Evolutionary conservation across 2,888 invertebrate species (phyloP).

Genomic region (Ophioninae sp.): DNA sequence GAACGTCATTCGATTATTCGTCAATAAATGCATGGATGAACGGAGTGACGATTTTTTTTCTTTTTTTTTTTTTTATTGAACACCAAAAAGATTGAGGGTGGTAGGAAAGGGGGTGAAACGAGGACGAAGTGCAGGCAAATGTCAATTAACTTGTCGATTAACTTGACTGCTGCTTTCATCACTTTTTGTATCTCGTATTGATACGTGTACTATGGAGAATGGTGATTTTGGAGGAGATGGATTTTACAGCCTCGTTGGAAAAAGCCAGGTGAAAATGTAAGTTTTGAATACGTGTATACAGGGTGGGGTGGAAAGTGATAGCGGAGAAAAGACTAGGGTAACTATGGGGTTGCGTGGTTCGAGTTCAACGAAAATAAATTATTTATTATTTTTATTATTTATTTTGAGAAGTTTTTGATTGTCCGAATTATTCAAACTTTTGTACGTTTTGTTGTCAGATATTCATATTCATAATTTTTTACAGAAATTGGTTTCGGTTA

Average conservation of each 20-base stretch:
- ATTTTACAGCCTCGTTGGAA: background rate
- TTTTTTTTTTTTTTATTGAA: background rate
- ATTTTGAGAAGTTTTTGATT: too few relatives aligned
- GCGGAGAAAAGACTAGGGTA: too few relatives aligned
- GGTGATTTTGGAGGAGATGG: background rate
- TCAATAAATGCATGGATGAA: background rate
- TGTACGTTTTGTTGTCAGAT: too few relatives aligned
- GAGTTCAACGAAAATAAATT: too few relatives aligned
- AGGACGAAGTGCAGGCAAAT: background rate
- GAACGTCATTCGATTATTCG: constrained; percentile 4
- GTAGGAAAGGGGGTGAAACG: background rate
- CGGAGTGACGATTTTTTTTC: background rate
- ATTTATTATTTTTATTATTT: too few relatives aligned
- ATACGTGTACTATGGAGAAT: background rate
- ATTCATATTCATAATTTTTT: too few relatives aligned
- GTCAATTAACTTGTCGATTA: constrained; percentile 5
- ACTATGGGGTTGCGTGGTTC: too few relatives aligned
- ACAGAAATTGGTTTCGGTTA: too few relatives aligned
- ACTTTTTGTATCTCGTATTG: background rate
- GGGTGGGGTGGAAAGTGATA: background rate
- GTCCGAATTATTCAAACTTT: too few relatives aligned
- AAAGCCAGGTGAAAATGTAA: background rate
- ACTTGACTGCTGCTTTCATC: background rate
- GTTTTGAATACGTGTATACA: background rate
- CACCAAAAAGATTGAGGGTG: background rate